phyloP scores from a whole-genome alignment of 2,888 invertebrate genomes.

The Germaria angustata region DNA sequence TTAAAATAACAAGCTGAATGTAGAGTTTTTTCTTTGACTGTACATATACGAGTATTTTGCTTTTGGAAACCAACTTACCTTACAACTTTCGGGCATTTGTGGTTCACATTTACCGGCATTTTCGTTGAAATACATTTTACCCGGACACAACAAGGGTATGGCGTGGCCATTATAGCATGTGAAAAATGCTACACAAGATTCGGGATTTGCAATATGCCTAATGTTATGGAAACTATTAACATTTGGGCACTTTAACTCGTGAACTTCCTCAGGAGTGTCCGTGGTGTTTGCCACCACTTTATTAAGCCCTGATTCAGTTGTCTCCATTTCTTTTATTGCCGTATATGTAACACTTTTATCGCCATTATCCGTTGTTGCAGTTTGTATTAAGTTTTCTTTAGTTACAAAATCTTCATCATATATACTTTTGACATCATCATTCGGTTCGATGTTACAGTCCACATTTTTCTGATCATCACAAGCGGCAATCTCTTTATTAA shows the following conservation, averaged over 20 bases:
- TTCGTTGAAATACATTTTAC: slow-evolving; percentile 69
- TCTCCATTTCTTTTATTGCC: background rate
- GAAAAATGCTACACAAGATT: slow-evolving; percentile 72
- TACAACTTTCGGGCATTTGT: slow-evolving; percentile 67
- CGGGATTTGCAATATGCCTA: slow-evolving; percentile 69
- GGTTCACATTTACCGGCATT: slow-evolving; percentile 69
- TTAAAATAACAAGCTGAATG: too few species aligned
- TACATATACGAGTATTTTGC: too few species aligned
- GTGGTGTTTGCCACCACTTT: background rate
- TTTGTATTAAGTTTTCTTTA: background rate
- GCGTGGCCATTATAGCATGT: slow-evolving; percentile 73
- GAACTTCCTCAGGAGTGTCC: background rate
- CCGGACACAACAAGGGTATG: slow-evolving; percentile 72
- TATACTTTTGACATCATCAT: slow-evolving; percentile 48
- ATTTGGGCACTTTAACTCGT: slow-evolving; percentile 63
- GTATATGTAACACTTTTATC: background rate
- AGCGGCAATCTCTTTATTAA: slow-evolving; percentile 67
- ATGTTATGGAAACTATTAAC: slow-evolving; percentile 61
- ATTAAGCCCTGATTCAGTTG: background rate
- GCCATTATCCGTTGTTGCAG: background rate
- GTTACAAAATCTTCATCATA: slow-evolving; percentile 19
- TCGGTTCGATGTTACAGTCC: slow-evolving; percentile 49
- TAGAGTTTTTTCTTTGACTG: too few species aligned
- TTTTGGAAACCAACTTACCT: too few species aligned
- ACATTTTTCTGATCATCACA: slow-evolving; percentile 70